phyloP scores from a whole-genome alignment of 2,113 vertebrate species.

The Bubo blakistoni region DNA sequence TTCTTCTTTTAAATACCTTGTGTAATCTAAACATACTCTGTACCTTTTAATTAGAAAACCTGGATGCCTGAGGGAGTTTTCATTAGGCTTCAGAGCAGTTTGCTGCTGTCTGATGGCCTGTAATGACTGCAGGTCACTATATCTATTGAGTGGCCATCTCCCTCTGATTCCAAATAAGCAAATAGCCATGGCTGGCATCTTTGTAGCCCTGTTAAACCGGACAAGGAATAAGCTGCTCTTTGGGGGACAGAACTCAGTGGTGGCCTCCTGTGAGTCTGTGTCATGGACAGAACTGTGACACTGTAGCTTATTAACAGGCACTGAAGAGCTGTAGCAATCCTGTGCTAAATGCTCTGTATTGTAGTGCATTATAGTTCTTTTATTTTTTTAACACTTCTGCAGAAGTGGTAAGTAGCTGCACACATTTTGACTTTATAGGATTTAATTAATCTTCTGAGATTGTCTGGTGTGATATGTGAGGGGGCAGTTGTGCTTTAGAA shows the following conservation, averaged over 20 bases:
- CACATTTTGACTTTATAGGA: neutral
- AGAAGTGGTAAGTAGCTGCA: neutral
- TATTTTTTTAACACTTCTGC: neutral
- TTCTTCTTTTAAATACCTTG: neutral
- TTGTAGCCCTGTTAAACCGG: neutral
- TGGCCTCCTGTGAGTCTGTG: neutral
- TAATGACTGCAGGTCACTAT: too few species aligned
- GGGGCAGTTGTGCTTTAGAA: neutral
- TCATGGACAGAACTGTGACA: neutral
- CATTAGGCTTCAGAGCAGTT: neutral
- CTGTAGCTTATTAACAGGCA: neutral
- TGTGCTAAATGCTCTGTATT: neutral
- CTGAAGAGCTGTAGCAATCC: neutral
- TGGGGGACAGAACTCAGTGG: neutral
- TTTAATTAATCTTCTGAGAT: neutral
- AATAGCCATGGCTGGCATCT: neutral
- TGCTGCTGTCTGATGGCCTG: neutral
- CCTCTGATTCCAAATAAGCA: neutral
- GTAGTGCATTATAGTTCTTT: neutral
- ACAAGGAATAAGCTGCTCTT: neutral
- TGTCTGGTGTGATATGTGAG: neutral
- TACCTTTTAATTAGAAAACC: neutral
- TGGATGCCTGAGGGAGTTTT: neutral
- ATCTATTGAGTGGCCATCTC: neutral
- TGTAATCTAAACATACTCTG: fast-evolving